Percentiles rank a stretch among this genome's conserved stretches.
phyloP scores from a whole-genome alignment of 2,113 vertebrate species.

The Myiopsitta monachus region DNA sequence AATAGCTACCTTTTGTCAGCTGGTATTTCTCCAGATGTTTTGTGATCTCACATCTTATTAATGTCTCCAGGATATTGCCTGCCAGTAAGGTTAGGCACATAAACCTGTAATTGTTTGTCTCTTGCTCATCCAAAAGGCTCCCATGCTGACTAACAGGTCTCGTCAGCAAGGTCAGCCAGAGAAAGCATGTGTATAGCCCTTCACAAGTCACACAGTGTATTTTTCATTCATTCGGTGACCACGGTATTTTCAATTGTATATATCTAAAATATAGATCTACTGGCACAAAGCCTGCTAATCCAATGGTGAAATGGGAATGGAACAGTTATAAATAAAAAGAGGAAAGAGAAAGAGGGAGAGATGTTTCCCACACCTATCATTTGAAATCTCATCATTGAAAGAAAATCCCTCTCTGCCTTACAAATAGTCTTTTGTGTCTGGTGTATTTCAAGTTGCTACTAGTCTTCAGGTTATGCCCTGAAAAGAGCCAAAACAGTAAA shows the following conservation, averaged over 20 bases:
- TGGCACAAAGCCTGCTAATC: conserved; percentile 27
- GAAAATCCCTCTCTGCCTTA: conserved; percentile 10
- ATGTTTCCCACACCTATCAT: conserved; percentile 34
- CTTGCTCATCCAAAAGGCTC: conserved; percentile 55
- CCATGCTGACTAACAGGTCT: conserved; percentile 37
- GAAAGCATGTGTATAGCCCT: background rate
- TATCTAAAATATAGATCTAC: conserved; percentile 18
- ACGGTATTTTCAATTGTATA: conserved; percentile 14
- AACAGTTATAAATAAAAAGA: conserved; percentile 4
- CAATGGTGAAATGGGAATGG: conserved; percentile 31
- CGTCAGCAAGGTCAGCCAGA: conserved; percentile 65
- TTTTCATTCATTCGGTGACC: conserved; percentile 50
- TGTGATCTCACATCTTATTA: conserved; percentile 70
- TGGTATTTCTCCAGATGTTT: conserved; percentile 70
- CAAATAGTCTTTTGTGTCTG: background rate
- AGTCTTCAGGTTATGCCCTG: conserved; percentile 24
- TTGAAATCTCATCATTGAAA: conserved; percentile 22
- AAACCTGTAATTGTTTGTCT: conserved; percentile 46
- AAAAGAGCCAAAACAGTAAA: background rate
- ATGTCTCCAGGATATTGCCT: conserved; percentile 53
- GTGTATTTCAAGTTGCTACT: conserved; percentile 32
- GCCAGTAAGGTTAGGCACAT: conserved; percentile 47
- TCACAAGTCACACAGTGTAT: conserved; percentile 12
- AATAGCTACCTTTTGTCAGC: conserved; percentile 52
- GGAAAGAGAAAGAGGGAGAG: background rate